Conservation (phyloP, 2,888 invertebrate genomes). For the Eumerus sabulonum region DNA sequence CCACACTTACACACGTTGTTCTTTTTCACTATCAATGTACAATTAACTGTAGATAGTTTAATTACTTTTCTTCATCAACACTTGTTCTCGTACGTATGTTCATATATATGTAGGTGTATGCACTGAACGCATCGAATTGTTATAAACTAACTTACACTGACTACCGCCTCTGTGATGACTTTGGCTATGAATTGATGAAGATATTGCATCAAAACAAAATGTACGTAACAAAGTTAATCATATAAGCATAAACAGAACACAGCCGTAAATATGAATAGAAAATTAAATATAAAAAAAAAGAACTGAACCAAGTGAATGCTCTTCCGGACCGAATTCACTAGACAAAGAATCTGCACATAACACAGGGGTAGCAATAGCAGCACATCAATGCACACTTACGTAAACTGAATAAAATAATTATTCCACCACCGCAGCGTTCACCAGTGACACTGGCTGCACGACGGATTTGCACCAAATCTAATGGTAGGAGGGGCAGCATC, state of each 20-base stretch:
- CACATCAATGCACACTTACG: slow-evolving; percentile 55
- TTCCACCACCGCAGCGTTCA: slow-evolving; percentile 46
- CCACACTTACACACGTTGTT: slow-evolving; percentile 42
- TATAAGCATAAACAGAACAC: slow-evolving; percentile 62
- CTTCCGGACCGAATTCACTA: slow-evolving; percentile 18
- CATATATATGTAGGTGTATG: slow-evolving; percentile 2
- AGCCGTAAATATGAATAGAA: too few species aligned
- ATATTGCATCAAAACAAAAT: slow-evolving; percentile 54
- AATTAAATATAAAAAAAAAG: slow-evolving; percentile 7
- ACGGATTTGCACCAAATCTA: slow-evolving; percentile 16
- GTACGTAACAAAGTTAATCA: slow-evolving; percentile 52
- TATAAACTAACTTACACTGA: slow-evolving; percentile 33
- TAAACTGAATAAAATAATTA: slow-evolving; percentile 57
- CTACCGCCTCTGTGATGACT: not conserved
- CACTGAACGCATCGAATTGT: slow-evolving; percentile 40
- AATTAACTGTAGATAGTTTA: slow-evolving; percentile 37
- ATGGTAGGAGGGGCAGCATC: slow-evolving; percentile 33
- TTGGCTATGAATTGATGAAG: not conserved
- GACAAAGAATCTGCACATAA: slow-evolving; percentile 44
- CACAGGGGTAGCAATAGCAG: slow-evolving; percentile 11
- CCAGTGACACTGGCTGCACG: slow-evolving; percentile 10
- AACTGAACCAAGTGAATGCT: slow-evolving; percentile 14
- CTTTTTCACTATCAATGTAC: slow-evolving; percentile 17
- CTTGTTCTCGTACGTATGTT: too few species aligned
- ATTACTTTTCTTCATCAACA: too few species aligned